phyloP scores from a whole-genome alignment of 1,140 invertebrate species.

The silkworm (Bombyx mori) region DNA sequence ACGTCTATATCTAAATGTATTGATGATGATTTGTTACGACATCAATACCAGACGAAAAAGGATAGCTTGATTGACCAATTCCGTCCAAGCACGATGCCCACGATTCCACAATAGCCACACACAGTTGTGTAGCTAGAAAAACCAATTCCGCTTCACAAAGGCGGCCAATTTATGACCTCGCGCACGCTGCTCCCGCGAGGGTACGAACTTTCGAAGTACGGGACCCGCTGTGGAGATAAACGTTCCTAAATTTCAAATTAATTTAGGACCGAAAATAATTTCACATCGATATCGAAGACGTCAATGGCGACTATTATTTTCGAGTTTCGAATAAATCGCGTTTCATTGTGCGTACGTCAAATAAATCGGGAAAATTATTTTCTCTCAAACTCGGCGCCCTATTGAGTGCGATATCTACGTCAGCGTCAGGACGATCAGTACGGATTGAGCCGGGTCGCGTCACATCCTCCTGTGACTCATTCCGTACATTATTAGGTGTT shows the following conservation, averaged over 20 bases:
- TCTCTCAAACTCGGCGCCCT: constrained; percentile 12
- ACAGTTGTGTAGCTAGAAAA: constrained; percentile 21
- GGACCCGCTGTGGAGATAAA: not conserved
- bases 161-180: constrained; percentile 35
- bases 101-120: not conserved
- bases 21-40: no score
- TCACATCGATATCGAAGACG: constrained; percentile 26
- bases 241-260: not conserved
- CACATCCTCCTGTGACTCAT: constrained; percentile 27
- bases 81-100: not conserved
- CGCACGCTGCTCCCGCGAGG: constrained; percentile 23
- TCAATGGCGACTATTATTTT: constrained; percentile 9
- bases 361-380: constrained; percentile 22
- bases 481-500: constrained; percentile 32
- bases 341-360: constrained; percentile 16
- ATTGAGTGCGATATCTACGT: constrained; percentile 32
- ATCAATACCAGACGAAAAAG: no score
- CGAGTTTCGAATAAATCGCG: constrained; percentile 19
- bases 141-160: constrained; percentile 43
- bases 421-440: constrained; percentile 25
- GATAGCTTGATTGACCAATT: no score
- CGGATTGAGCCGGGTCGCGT: constrained; percentile 42
- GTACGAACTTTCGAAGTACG: constrained; percentile 15
- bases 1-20: no score
- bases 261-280: constrained; percentile 13